These are phyloP conservation scores for Drosophila auraria DNA, from an alignment of 1,140 invertebrate species.

Conservation along the genomic window DNA sequence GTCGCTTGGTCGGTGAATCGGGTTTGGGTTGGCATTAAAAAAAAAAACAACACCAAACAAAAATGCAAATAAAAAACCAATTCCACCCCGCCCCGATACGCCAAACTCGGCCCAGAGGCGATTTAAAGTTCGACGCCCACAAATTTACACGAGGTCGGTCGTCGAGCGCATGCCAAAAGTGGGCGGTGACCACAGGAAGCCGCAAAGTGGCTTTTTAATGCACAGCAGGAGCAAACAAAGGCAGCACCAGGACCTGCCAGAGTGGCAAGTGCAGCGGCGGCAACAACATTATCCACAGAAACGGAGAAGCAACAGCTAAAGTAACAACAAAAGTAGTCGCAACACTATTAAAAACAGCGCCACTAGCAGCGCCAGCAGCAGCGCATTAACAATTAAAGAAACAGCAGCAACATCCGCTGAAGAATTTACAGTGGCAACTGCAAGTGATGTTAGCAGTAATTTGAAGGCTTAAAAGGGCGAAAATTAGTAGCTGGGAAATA, in stretches of 20 bases:
- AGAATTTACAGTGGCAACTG: background rate
- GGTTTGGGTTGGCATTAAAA: conserved; percentile 22
- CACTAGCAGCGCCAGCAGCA: background rate
- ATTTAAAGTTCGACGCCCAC: conserved; percentile 72
- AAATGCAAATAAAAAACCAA: conserved; percentile 52
- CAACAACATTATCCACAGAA: conserved; percentile 22
- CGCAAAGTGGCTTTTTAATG: conserved; percentile 82
- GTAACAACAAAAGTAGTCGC: conserved; percentile 8
- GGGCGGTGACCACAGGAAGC: conserved; percentile 77
- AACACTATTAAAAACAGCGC: conserved; percentile 19
- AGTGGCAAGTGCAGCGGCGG: conserved; percentile 22
- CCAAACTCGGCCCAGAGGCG: conserved; percentile 22
- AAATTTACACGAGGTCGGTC: conserved; percentile 57
- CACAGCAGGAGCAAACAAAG: conserved; percentile 64
- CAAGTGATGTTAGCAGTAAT: too few relatives aligned
- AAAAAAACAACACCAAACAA: conserved; percentile 31
- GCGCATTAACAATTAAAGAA: conserved; percentile 16
- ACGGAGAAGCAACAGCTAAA: conserved; percentile 33
- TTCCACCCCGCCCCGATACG: conserved; percentile 21
- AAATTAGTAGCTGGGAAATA: background rate
- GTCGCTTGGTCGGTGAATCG: background rate
- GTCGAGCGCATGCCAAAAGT: conserved; percentile 50
- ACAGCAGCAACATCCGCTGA: background rate
- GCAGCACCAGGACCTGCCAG: conserved; percentile 17
- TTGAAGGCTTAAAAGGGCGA: background rate